Conservation (phyloP, 2,113 vertebrate genomes). For the Dipodomys stephensi region DNA sequence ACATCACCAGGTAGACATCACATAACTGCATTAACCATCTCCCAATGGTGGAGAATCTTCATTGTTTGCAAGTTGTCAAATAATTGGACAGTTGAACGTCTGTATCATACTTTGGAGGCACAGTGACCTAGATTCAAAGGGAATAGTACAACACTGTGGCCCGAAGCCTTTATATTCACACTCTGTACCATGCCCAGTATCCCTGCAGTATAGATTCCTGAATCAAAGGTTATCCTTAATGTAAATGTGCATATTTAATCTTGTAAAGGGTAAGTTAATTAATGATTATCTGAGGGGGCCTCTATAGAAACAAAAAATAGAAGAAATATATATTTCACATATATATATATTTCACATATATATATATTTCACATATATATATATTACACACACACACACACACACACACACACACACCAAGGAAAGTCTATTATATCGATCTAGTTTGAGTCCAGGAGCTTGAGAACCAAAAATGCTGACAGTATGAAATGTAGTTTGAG, state of each 20-base stretch:
- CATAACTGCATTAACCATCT: not conserved
- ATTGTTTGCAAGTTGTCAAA: not conserved
- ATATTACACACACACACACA: no score
- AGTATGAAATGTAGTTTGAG: not conserved
- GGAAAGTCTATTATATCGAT: not conserved
- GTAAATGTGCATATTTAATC: not conserved
- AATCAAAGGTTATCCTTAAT: not conserved
- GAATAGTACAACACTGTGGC: not conserved
- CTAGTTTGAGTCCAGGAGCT: not conserved
- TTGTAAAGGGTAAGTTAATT: not conserved
- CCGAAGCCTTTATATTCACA: not conserved
- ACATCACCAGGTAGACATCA: not conserved
- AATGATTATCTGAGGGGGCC: not conserved
- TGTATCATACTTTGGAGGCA: not conserved
- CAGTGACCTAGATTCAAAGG: not conserved
- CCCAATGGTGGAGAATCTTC: not conserved
- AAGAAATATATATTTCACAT: not conserved
- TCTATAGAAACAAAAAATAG: constrained; percentile 2
- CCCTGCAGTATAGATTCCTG: constrained; percentile 20
- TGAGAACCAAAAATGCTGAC: not conserved
- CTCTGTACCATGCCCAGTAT: not conserved
- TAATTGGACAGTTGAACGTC: not conserved
- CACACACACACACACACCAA: no score
- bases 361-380: no score
- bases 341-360: not conserved